These are phyloP conservation scores for Otus sunia DNA, from an alignment of 2,113 vertebrate species.

Conservation along the genomic window DNA sequence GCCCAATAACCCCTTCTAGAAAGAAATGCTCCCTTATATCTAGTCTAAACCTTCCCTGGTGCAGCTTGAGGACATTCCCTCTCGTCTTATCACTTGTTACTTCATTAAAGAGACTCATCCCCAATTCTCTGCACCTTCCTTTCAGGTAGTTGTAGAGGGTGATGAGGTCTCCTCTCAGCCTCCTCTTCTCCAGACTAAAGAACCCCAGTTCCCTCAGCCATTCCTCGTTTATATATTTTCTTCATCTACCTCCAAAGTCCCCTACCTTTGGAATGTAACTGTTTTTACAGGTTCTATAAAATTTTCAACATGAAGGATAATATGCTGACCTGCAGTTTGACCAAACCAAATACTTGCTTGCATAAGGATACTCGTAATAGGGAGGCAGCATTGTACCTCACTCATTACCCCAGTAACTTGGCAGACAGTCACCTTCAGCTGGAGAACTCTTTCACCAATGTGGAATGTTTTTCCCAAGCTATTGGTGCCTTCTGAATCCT, in stretches of 20 bases:
- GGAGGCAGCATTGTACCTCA: background rate
- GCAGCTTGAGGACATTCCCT: no score
- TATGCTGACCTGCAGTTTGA: background rate
- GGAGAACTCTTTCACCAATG: background rate
- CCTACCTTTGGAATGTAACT: background rate
- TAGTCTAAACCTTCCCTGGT: no score
- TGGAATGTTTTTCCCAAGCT: background rate
- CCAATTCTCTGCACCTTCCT: no score
- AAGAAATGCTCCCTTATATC: no score
- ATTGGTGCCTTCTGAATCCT: background rate
- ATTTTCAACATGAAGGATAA: background rate
- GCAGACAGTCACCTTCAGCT: background rate
- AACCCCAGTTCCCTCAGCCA: no score
- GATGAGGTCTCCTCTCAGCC: no score
- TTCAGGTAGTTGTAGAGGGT: no score
- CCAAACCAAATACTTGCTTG: background rate
- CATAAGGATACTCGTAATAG: accelerated
- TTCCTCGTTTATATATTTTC: background rate
- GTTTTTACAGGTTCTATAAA: background rate
- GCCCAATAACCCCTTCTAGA: no score
- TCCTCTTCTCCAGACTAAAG: no score
- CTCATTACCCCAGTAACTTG: background rate
- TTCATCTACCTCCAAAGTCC: background rate
- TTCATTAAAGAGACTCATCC: no score
- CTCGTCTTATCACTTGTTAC: no score